Evolutionary conservation across 1,140 invertebrate species (phyloP).

Genomic region (Cardiocondyla obscurior): DNA sequence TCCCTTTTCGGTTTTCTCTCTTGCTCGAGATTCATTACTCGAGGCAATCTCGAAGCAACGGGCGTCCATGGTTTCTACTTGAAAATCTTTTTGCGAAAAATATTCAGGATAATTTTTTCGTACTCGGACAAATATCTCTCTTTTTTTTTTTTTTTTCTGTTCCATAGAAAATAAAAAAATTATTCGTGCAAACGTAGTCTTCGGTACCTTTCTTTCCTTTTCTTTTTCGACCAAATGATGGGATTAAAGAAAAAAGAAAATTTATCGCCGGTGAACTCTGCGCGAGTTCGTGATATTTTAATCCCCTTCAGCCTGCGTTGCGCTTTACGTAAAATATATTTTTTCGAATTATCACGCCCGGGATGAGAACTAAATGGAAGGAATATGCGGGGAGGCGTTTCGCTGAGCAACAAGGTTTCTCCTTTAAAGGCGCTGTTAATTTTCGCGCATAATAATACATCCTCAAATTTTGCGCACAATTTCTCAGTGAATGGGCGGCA

Average conservation of each 20-base stretch:
- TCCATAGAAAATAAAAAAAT: neutral
- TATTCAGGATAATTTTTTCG: neutral
- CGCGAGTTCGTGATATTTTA: neutral
- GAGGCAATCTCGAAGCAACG: conserved; percentile 40
- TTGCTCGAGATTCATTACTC: conserved; percentile 60
- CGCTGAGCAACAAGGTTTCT: neutral
- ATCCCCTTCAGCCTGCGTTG: neutral
- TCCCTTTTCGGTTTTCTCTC: conserved; percentile 25
- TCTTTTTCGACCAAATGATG: neutral
- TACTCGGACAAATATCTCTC: neutral
- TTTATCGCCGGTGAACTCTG: neutral
- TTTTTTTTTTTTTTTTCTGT: too few relatives aligned
- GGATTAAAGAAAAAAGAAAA: neutral
- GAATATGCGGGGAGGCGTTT: neutral
- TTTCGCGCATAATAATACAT: neutral
- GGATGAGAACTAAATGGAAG: neutral
- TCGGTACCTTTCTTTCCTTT: too few relatives aligned
- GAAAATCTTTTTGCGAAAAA: conserved; percentile 11
- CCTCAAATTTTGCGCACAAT: neutral
- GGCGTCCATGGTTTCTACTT: neutral
- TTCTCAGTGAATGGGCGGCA: neutral
- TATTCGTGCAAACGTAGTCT: neutral
- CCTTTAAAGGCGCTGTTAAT: neutral
- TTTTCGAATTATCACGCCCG: neutral
- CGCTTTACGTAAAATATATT: neutral